Percentiles rank a stretch among this genome's conserved stretches.
phyloP scores from a whole-genome alignment of 2,113 vertebrate genomes.

The Dascyllus trimaculatus region DNA sequence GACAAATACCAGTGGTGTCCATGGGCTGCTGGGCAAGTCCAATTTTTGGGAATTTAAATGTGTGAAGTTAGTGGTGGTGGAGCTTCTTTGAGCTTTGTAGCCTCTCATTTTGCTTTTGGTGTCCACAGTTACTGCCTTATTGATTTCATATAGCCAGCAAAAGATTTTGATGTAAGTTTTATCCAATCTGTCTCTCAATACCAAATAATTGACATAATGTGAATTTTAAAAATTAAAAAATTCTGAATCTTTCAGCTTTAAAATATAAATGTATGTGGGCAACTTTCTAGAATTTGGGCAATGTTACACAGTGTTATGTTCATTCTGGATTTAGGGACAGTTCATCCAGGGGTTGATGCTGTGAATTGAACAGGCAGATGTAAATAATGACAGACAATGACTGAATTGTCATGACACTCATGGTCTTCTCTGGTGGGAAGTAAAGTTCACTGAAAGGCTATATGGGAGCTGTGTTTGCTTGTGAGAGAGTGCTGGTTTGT shows the following conservation, averaged over 20 bases:
- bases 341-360: slow-evolving; percentile 36
- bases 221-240: too few species aligned
- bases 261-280: too few species aligned
- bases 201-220: too few species aligned
- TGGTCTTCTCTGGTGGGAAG: slow-evolving; percentile 32
- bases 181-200: too few species aligned
- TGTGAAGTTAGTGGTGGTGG: not conserved
- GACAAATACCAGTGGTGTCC: not conserved
- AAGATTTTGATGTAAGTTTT: too few species aligned
- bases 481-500: slow-evolving; percentile 49
- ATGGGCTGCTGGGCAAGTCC: not conserved
- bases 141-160: not conserved
- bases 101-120: not conserved
- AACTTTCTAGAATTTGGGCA: not conserved
- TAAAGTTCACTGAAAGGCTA: slow-evolving; percentile 50
- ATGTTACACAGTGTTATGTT: not conserved
- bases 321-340: not conserved
- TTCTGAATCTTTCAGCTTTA: too few species aligned
- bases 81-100: not conserved
- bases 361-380: slow-evolving; percentile 35
- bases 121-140: not conserved
- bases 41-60: not conserved
- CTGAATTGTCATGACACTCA: slow-evolving; percentile 58
- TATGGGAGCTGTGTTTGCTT: slow-evolving; percentile 52
- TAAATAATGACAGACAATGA: slow-evolving; percentile 64